Conservation (phyloP, 37 sponge, comb jelly and placozoan genomes). For the Chondrilla cf. caribensis region DNA sequence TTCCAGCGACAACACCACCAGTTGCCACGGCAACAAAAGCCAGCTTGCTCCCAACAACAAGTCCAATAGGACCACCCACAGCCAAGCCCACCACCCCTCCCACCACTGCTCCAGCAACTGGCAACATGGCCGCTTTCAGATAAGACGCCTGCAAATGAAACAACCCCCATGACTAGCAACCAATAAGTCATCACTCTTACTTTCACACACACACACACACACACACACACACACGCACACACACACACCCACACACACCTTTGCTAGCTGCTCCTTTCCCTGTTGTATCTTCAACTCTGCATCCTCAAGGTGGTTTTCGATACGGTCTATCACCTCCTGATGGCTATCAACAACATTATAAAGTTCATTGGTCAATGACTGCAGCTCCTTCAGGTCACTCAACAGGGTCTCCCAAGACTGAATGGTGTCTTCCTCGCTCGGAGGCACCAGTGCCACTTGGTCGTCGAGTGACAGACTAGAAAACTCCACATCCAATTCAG, state of each 20-base stretch:
- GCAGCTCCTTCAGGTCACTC: slow-evolving; percentile 9
- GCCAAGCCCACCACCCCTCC: slow-evolving; percentile 65
- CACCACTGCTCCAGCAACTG: slow-evolving; percentile 70
- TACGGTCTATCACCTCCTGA: background rate
- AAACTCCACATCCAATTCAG: slow-evolving; percentile 18
- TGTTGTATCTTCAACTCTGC: background rate
- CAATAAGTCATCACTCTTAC: background rate
- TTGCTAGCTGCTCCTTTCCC: background rate
- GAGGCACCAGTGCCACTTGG: slow-evolving; percentile 37
- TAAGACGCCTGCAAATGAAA: background rate
- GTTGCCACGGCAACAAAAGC: slow-evolving; percentile 34
- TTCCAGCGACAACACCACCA: slow-evolving; percentile 26
- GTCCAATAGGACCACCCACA: slow-evolving; percentile 77
- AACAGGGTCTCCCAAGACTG: slow-evolving; percentile 57
- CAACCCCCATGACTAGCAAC: background rate
- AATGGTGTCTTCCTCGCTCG: slow-evolving; percentile 21
- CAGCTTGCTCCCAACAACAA: slow-evolving; percentile 50
- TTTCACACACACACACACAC: background rate
- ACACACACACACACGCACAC: background rate
- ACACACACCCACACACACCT: slow-evolving; percentile 19
- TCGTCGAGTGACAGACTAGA: slow-evolving; percentile 39
- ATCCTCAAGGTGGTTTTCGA: slow-evolving; percentile 1
- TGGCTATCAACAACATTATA: background rate
- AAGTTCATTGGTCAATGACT: background rate
- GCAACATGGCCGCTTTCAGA: slow-evolving; percentile 52